Percentiles rank a stretch among this genome's conserved stretches.
phyloP scores from a whole-genome alignment of 2,888 invertebrate genomes.

The Drosophila emarginata region DNA sequence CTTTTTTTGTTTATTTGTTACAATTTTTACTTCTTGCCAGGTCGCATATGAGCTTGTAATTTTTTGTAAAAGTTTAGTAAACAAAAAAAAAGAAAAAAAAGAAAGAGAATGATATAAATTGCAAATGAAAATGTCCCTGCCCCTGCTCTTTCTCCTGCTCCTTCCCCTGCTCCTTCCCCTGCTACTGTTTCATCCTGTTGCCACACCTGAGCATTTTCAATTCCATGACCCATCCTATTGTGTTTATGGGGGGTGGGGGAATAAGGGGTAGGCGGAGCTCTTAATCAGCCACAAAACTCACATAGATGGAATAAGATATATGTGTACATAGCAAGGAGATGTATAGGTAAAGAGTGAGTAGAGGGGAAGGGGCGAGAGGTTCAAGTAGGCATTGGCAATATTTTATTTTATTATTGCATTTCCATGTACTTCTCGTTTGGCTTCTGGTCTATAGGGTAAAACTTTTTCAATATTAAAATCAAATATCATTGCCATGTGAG shows the following conservation, averaged over 20 bases:
- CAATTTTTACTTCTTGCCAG: conserved; percentile 19
- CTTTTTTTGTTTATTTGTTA: conserved; percentile 25
- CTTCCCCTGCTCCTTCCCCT: too few relatives aligned
- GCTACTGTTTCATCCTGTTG: neutral
- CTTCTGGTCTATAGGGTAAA: conserved; percentile 31
- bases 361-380: neutral
- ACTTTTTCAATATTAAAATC: conserved; percentile 67
- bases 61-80: conserved; percentile 65
- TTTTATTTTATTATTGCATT: conserved; percentile 49
- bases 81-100: neutral
- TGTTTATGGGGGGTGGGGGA: neutral
- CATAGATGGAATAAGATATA: conserved; percentile 1
- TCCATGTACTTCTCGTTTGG: conserved; percentile 27
- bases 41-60: conserved; percentile 67
- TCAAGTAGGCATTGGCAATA: neutral
- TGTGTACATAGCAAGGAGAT: too few relatives aligned
- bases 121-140: neutral
- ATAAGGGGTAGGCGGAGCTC: too few relatives aligned
- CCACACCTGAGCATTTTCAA: neutral
- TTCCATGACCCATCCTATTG: neutral
- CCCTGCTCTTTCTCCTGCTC: too few relatives aligned
- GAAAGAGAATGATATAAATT: neutral
- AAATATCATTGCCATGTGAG: conserved; percentile 26
- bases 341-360: neutral
- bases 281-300: conserved; percentile 1